phyloP scores from a whole-genome alignment of 2,113 vertebrate species.

The Drymodes brunneopygia region DNA sequence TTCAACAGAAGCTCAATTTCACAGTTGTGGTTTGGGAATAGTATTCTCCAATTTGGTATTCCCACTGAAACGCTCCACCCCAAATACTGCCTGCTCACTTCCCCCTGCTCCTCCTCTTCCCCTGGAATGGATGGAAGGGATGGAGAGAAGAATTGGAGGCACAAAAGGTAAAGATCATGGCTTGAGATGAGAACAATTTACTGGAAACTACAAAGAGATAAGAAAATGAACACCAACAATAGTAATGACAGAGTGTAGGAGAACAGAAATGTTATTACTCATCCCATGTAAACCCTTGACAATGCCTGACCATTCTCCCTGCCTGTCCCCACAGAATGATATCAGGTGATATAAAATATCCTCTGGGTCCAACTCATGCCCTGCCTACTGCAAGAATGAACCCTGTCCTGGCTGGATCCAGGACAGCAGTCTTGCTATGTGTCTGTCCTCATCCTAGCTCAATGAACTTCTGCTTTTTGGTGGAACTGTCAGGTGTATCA shows the following conservation, averaged over 20 bases:
- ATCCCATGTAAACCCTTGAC: rapidly evolving
- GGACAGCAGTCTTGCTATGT: neutral
- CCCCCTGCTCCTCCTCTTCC: neutral
- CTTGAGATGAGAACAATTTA: neutral
- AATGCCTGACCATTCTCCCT: neutral
- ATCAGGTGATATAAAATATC: neutral
- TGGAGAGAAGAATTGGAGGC: neutral
- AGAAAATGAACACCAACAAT: neutral
- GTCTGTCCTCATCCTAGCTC: neutral
- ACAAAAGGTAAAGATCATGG: neutral
- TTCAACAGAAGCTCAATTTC: neutral
- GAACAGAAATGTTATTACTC: neutral
- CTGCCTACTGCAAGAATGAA: neutral
- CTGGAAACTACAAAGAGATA: neutral
- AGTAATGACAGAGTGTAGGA: neutral
- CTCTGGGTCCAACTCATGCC: neutral
- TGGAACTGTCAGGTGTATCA: neutral
- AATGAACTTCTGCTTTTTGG: neutral
- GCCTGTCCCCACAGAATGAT: neutral
- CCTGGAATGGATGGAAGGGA: neutral
- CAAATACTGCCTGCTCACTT: neutral
- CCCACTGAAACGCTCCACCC: neutral
- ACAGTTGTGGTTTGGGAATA: neutral
- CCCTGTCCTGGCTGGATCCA: neutral
- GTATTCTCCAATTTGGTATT: neutral